Conservation (phyloP, 2,113 vertebrate species). For the Planiliza haematocheilus region DNA sequence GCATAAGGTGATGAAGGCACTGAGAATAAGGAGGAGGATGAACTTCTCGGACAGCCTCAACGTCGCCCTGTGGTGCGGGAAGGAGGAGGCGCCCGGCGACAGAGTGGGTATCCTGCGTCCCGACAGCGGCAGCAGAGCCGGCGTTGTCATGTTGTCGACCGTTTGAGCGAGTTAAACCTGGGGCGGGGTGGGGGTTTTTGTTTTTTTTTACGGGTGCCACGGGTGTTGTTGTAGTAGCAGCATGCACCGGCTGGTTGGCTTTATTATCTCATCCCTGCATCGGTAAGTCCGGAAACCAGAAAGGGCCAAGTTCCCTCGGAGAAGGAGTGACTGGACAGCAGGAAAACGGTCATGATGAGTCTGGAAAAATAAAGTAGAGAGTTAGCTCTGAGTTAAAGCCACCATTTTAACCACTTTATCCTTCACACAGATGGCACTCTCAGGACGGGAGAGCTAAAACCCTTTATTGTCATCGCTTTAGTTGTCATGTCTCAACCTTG, state of each 20-base stretch:
- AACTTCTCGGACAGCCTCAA: slow-evolving; percentile 98
- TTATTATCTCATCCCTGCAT: slow-evolving; percentile 83
- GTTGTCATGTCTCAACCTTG: slow-evolving; percentile 11
- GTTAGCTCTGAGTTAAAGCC: neutral
- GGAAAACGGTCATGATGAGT: slow-evolving; percentile 62
- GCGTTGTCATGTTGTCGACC: slow-evolving; percentile 89
- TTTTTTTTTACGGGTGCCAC: slow-evolving; percentile 65
- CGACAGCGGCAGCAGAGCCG: slow-evolving; percentile 94
- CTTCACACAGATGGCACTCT: too few species aligned
- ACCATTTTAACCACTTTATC: neutral
- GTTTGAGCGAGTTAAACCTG: slow-evolving; percentile 14
- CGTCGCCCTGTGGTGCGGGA: slow-evolving; percentile 95
- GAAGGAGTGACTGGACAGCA: slow-evolving; percentile 48
- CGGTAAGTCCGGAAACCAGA: slow-evolving; percentile 51
- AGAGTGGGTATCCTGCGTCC: slow-evolving; percentile 94
- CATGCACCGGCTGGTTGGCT: slow-evolving; percentile 56
- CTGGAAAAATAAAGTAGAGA: slow-evolving; percentile 58
- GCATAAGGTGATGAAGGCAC: slow-evolving; percentile 99
- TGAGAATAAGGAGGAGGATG: slow-evolving; percentile 98
- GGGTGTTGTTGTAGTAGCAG: slow-evolving; percentile 70
- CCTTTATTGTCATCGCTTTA: slow-evolving; percentile 9
- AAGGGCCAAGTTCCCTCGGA: slow-evolving; percentile 48
- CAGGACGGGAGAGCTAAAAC: neutral
- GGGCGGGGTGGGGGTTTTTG: slow-evolving; percentile 17
- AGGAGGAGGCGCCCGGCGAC: slow-evolving; percentile 90